Base-by-base conservation (phyloP, 2,797 vertebrate species). In the Mormyrops boulengeri region DNA sequence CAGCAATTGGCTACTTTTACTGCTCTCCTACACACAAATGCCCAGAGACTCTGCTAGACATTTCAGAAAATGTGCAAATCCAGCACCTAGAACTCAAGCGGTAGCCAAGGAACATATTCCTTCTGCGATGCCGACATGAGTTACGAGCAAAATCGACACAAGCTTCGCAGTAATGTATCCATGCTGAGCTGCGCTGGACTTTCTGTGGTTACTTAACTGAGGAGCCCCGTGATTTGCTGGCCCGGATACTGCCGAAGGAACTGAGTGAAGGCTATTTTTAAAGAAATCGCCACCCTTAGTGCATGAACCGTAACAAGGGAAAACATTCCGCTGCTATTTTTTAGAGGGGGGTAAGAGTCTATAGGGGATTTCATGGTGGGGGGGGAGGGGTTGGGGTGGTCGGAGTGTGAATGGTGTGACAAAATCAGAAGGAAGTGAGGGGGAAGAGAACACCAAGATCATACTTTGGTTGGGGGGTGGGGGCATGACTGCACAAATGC, bases 181-280 rank as follows among this genome's bases (percentile, higher is more conserved):
- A 66, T 66, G 52, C n/a, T n/a, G 22, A 47, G 60, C 49, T 50
- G 62, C 14, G 5, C 50, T 53, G 22, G 62, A 62, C 69, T 49
- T 91, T 91, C 90, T 89, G 60, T 89, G 14, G 66, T 80, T 92
- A 55, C 60, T 92, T 30, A 92, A 92, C 88, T 89, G 89, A 60
- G 50, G 34, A 80, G 85, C 89, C 55, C 89, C 88, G 89, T 41
- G 50, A 14, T 89, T 47, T 86, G 89, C 86, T 88, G 92, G 80
- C 77, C 22, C 85, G 53, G 19, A 60, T 30, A 26, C 52, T 84
- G 38, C 53, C 87, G 55, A 53, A 89, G 90, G 77, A 88, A 89
- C 84, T 90, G 12, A 89, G 6, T 14, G 19, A 47, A 62, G 3
- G 77, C 87, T 89, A 73, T 91, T 92, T 90, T 89, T 90, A 92